Base-by-base conservation (phyloP, 2,797 vertebrate genomes). In the Hemitrygon akajei region DNA sequence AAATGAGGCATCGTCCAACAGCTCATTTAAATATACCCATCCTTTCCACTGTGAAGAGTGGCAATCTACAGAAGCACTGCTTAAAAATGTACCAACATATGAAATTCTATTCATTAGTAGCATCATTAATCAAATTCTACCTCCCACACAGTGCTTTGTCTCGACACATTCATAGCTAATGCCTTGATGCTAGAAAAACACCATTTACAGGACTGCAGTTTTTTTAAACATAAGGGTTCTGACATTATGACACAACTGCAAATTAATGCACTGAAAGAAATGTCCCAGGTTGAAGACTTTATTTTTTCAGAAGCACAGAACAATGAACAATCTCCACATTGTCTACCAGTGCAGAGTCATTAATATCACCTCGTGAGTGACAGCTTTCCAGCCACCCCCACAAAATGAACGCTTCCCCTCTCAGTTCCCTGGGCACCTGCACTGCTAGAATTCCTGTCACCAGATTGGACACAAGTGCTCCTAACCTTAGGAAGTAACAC, bases 251-350 rank as follows among this genome's bases (percentile, higher is more conserved):
- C 60, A 89, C 86, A 18, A 69, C n/a, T 69, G 86, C 66, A 63
- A 89, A 89, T 60, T 66, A 89, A 89, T 89, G 60, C n/a, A 89
- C n/a, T 89, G 86, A 89, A 89, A 69, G n/a, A 22, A 89, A 69
- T 69, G 86, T 89, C 86, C 86, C 60, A 89, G 60, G n/a, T 34
- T 89, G 60, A 37, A 89, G 86, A 89, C 16, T 89, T 69, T 63
- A 20, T 66, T n/a, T 63, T 37, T 69, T 3, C 30, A n/a, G 63
- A n/a, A 34, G 30, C 16, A 66, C n/a, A 63, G 34, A 89, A 18
- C 60, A 66, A 60, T 63, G 63, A 89, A 89, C 86, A 89, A 37
- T 66, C n/a, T 89, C 86, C n/a, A 37, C 86, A 89, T 22, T 89
- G 86, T 89, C 86, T 89, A 89, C 63, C 16, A 34, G 5, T 66